Percentiles rank a stretch among this genome's conserved stretches.
Conservation (phyloP, 2,797 vertebrate genomes). For the Centroberyx gerrardi region DNA sequence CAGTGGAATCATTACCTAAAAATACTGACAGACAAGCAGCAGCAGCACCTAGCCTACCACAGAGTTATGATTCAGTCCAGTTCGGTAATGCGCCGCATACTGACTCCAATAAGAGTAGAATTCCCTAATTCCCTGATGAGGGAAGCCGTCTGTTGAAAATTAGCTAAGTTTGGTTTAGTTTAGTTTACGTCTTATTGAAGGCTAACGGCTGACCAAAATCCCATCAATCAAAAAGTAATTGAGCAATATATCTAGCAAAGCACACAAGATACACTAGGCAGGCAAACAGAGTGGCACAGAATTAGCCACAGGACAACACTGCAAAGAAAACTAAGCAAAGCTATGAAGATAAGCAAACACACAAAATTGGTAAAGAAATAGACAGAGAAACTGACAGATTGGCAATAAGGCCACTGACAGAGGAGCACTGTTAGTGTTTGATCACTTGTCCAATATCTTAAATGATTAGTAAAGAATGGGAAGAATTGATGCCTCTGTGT, state of each 20-base stretch:
- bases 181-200: neutral
- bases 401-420: conserved; percentile 23
- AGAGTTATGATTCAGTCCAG: neutral
- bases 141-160: too few relatives aligned
- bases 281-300: conserved; percentile 39
- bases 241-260: conserved; percentile 32
- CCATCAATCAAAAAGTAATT: conserved; percentile 2
- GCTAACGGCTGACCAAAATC: neutral
- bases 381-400: conserved; percentile 60
- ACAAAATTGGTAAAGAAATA: conserved; percentile 1
- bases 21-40: conserved; percentile 27
- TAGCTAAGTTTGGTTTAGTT: neutral
- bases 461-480: conserved; percentile 25
- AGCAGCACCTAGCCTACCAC: neutral
- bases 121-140: neutral
- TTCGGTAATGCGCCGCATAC: neutral
- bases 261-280: conserved; percentile 40
- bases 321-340: conserved; percentile 43
- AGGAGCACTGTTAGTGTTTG: conserved; percentile 17
- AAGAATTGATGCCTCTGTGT: conserved; percentile 6
- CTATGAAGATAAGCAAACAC: conserved; percentile 46
- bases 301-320: conserved; percentile 21
- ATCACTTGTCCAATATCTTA: conserved; percentile 8
- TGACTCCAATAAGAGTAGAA: neutral
- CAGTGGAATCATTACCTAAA: conserved; percentile 43